Base-by-base conservation (phyloP, 35 echinoderm and acorn worm genomes). In the Apostichopus japonicus region DNA sequence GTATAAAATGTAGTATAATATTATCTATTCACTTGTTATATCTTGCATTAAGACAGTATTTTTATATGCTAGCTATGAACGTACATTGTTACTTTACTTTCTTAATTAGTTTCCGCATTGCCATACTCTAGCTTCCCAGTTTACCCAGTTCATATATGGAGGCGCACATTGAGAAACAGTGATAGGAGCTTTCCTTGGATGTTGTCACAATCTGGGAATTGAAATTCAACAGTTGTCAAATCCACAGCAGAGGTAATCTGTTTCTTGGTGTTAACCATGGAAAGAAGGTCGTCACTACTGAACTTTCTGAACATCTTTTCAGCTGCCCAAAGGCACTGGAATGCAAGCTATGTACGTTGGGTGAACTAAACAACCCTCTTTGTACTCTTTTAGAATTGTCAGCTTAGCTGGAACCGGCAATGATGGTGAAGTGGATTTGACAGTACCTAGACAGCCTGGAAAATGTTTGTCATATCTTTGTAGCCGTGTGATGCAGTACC, bases 231-330 rank as follows among this genome's bases (percentile, higher is more conserved):
- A 16, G 70, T 24, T 54, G 80, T 53, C 22, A 53, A 83, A 19
- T 83, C 5, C 13, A 56, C 53, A 19, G 27, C 14, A 14, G 2
- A 11, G 23, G 5, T 80, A 8, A 80, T 23, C 5, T 14, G 3
- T 80, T 54, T 83, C 11, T 58, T 83, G 44, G 52, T 6, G 55
- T 83, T 83, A 55, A 19, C 8, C 51, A 83, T 83, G 4, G 53
- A 13, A 83, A 53, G 53, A 4, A 83, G 3, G 5, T 8, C 52
- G 5, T 54, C 10, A 10, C 22, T 13, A 55, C 17, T 44, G 78
- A 6, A 83, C 13, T 7, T 53, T 83, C 80, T 83, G 51, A 83
- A 83, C 5, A 83, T 83, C 14, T 54, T 83, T 55, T 83, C 80
- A 54, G 80, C 44, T 16, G 27, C 19, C 80, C 54, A 6, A 10